These are phyloP conservation scores for Drosophila repleta DNA, from an alignment of 1,140 invertebrate species.

Conservation along the genomic window DNA sequence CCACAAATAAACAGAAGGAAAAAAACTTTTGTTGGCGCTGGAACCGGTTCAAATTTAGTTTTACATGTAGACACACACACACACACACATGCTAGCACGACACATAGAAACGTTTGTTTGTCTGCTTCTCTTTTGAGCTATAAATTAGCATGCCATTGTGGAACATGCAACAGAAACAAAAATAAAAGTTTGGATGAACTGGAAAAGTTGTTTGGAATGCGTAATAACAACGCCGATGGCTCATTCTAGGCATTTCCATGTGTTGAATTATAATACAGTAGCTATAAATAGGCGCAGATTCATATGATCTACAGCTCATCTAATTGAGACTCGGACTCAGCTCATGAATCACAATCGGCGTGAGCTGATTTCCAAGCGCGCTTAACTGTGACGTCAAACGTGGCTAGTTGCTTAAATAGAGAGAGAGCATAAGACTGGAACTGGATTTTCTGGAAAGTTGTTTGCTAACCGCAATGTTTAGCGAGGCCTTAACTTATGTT, in stretches of 20 bases:
- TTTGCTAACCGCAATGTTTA: conserved; percentile 21
- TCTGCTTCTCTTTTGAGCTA: conserved; percentile 13
- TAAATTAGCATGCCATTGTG: conserved; percentile 33
- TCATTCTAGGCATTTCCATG: neutral
- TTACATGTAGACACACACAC: conserved; percentile 8
- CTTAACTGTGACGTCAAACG: conserved; percentile 34
- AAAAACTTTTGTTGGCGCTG: conserved; percentile 34
- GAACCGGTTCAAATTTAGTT: conserved; percentile 58
- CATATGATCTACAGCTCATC: conserved; percentile 20
- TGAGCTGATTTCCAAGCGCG: conserved; percentile 7
- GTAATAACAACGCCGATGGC: neutral
- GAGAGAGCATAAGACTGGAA: neutral
- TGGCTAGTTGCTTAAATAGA: neutral
- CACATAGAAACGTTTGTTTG: conserved; percentile 22
- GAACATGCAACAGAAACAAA: conserved; percentile 14
- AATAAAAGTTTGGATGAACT: neutral
- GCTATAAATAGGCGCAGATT: conserved; percentile 28
- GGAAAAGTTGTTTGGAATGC: conserved; percentile 22
- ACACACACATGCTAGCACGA: conserved; percentile 1
- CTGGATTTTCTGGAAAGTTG: conserved; percentile 38
- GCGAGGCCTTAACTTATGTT: conserved; percentile 1
- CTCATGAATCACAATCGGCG: conserved; percentile 36
- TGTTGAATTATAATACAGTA: neutral
- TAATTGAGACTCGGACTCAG: conserved; percentile 18
- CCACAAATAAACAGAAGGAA: conserved; percentile 32